phyloP scores from a whole-genome alignment of 2,797 vertebrate species.

The Masticophis lateralis region DNA sequence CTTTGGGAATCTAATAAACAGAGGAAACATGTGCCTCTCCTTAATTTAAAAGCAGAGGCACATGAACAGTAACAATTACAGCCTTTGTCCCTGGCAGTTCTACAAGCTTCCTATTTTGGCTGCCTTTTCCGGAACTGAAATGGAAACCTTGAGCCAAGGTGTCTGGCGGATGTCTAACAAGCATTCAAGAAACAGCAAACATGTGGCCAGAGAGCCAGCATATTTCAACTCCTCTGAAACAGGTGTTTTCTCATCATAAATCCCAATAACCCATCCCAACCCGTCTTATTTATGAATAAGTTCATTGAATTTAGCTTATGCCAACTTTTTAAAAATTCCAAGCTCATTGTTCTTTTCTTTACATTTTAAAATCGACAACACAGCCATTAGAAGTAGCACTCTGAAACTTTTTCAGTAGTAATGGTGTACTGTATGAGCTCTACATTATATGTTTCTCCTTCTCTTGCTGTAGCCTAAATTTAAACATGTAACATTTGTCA shows the following conservation, averaged over 20 bases:
- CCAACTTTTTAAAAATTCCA: not conserved
- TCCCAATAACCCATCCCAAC: not conserved
- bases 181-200: not conserved
- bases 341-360: not conserved
- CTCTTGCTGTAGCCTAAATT: not conserved
- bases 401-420: not conserved
- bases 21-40: not conserved
- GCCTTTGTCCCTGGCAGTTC: not conserved
- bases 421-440: not conserved
- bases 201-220: not conserved
- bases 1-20: not conserved
- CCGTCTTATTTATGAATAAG: not conserved
- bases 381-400: not conserved
- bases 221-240: not conserved
- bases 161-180: not conserved
- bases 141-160: not conserved
- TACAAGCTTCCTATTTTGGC: not conserved
- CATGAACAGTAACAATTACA: not conserved
- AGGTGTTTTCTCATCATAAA: not conserved
- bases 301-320: not conserved
- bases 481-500: slow-evolving; percentile 19
- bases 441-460: not conserved
- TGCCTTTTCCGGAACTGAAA: not conserved
- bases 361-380: not conserved
- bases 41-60: not conserved